Conservation (phyloP, 2,113 vertebrate species). For the Phyllopteryx taeniolatus region DNA sequence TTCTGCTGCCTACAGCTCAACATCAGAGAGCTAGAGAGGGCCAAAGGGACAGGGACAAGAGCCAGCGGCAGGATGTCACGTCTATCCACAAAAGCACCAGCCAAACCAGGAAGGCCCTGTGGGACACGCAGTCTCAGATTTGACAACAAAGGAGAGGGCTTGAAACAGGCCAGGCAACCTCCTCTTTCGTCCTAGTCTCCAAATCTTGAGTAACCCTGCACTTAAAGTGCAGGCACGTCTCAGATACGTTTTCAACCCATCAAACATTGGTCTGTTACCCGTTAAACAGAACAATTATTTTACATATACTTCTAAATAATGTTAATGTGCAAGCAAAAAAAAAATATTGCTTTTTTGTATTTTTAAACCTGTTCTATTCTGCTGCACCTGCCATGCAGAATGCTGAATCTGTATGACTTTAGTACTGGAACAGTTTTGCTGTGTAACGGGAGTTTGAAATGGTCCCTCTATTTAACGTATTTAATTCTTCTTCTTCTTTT, state of each 20-base stretch:
- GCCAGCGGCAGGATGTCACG: conserved; percentile 72
- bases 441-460: no score
- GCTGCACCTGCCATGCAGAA: no score
- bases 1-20: conserved; percentile 62
- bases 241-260: conserved; percentile 29
- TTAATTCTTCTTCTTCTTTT: no score
- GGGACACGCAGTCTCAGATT: conserved; percentile 54
- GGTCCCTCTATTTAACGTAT: no score
- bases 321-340: neutral
- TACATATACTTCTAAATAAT: neutral
- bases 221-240: conserved; percentile 36
- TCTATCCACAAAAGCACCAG: conserved; percentile 58
- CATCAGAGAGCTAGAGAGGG: conserved; percentile 51
- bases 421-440: no score
- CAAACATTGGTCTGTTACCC: conserved; percentile 22
- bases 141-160: conserved; percentile 58
- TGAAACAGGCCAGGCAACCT: conserved; percentile 60
- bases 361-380: no score
- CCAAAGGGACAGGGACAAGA: conserved; percentile 50
- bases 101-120: conserved; percentile 59
- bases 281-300: neutral
- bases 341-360: neutral
- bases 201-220: conserved; percentile 52
- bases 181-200: conserved; percentile 58
- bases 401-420: no score